These are phyloP conservation scores for Pachyuromys duprasi DNA, from an alignment of 2,797 vertebrate genomes.

Conservation along the genomic window DNA sequence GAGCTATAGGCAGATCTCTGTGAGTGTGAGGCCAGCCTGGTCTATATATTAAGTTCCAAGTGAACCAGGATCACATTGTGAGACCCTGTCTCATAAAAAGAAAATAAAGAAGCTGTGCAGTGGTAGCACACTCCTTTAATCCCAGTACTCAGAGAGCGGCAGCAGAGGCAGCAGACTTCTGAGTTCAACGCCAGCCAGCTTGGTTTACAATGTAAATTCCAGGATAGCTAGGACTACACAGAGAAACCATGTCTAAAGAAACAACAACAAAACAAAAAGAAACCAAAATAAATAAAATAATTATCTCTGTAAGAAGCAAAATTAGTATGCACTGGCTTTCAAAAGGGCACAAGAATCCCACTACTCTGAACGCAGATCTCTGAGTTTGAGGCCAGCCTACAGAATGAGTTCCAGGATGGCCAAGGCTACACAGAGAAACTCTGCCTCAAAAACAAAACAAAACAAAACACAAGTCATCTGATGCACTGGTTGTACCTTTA, in stretches of 20 bases:
- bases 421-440: neutral
- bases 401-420: neutral
- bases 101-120: neutral
- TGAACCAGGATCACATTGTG: neutral
- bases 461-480: slow-evolving; percentile 78
- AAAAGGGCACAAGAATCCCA: neutral
- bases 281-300: neutral
- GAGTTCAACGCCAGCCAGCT: neutral
- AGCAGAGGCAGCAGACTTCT: neutral
- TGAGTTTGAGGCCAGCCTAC: neutral
- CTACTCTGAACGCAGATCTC: neutral
- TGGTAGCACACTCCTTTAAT: neutral
- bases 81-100: neutral
- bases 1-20: neutral
- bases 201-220: neutral
- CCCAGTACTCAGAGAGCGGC: neutral
- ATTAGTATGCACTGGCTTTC: neutral
- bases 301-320: neutral
- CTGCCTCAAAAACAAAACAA: neutral
- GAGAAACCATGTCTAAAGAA: neutral
- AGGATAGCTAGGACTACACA: neutral
- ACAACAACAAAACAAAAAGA: neutral
- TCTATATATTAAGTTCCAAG: neutral
- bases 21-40: neutral
- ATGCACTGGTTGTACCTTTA: slow-evolving; percentile 97